A percentile compares a stretch with the other conserved stretches of the same genome.
These are phyloP conservation scores for Eidolon helvum DNA, from an alignment of 2,113 vertebrate genomes.

Conservation along the genomic window DNA sequence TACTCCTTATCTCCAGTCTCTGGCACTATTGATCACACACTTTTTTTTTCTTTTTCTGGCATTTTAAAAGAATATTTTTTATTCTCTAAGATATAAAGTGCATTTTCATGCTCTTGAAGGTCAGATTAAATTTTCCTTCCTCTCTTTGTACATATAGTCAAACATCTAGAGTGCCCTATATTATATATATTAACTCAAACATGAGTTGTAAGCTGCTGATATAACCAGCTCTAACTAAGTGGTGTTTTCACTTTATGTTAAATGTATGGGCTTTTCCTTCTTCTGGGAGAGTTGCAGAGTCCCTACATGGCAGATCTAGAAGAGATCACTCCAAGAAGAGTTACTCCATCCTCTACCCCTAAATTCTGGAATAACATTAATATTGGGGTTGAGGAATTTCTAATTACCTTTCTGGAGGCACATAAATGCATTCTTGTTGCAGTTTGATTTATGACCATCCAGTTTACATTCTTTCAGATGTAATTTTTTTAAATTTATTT, in stretches of 20 bases:
- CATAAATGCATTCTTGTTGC: background rate
- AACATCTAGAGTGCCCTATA: background rate
- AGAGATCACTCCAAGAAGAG: background rate
- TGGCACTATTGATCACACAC: slow-evolving; percentile 41
- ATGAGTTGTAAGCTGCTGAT: background rate
- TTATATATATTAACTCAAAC: background rate
- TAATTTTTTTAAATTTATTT: background rate
- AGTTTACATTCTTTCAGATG: background rate
- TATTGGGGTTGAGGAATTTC: background rate
- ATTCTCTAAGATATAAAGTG: slow-evolving; percentile 34
- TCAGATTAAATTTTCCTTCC: slow-evolving; percentile 61
- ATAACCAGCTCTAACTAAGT: slow-evolving; percentile 3
- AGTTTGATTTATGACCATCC: background rate
- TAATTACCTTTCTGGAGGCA: background rate
- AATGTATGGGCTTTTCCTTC: background rate
- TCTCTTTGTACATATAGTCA: background rate
- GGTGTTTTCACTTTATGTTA: background rate
- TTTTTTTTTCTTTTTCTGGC: background rate
- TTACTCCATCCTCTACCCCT: background rate
- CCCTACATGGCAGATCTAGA: background rate
- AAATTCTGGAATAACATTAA: background rate
- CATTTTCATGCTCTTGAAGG: slow-evolving; percentile 48
- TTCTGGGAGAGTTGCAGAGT: background rate
- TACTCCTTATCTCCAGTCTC: slow-evolving; percentile 42
- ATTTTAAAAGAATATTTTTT: slow-evolving; percentile 31